Evolutionary conservation across 2,888 invertebrate species (phyloP), one percentile per base, ranked within the genome.

Genomic region (Eurytoma adleriae): DNA sequence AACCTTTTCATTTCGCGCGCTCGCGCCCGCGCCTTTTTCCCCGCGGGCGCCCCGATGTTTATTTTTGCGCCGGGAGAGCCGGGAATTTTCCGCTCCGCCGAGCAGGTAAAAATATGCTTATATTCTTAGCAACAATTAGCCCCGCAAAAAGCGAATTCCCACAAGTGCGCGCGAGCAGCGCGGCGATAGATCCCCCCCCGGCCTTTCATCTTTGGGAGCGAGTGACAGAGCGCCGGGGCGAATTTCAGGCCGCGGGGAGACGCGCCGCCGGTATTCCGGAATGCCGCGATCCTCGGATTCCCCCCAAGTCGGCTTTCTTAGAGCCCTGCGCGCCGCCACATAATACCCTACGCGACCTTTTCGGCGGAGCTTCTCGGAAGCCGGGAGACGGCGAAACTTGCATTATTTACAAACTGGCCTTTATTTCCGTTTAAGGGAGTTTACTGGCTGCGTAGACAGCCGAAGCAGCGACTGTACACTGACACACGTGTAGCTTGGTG

Each of bases 251-350:
- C 30, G 40, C 70, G 18, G 40, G 59, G 27, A 56, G 24, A 71
- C 59, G 24, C 24, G 24, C 40, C 59, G 59, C 13, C 24, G 71
- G 71, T 61, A 71, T 71, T 71, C 20, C 48, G 71, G 71, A 59
- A 71, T 61, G 59, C 24, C 71, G 71, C 59, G 59, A 71, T 71
- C 61, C 59, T 12, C 20, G 68, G 52, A n/a, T 52, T 64, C 64
- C 54, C 54, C 66, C 54, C n/a, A 30, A 74, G 74, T 64, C 74
- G 74, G 66, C 62, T 64, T 64, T 40, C 52, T 70, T 66, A 61
- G 18, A 74, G 66, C 13, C 56, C 27, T 54, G 54, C 62, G 20
- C 20, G 64, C 24, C 50, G 52, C 66, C 62, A 52, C 30, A 74
- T 30, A 74, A 74, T 74, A 30, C 74, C 40, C 48, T 50, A 2